A percentile compares a stretch with the other conserved stretches of the same genome.
Evolutionary conservation across 2,797 vertebrate genomes (phyloP).

Genomic region (Pyrocephalus nanus): DNA sequence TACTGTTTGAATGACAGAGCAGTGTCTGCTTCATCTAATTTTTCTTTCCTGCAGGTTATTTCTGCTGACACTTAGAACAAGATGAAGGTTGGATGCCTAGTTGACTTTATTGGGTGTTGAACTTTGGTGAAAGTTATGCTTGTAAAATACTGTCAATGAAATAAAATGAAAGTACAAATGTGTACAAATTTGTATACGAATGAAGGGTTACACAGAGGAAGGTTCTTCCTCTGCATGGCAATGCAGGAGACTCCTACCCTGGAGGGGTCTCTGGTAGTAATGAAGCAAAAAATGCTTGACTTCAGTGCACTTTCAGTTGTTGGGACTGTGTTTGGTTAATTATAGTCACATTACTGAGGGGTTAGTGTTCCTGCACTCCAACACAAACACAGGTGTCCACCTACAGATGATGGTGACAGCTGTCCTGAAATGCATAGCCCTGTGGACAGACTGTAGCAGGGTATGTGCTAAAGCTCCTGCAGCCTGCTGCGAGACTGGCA

Average conservation of each 20-base stretch:
- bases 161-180: neutral
- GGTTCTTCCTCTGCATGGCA: neutral
- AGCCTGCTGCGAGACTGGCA: neutral
- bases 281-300: neutral
- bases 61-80: neutral
- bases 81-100: neutral
- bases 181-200: neutral
- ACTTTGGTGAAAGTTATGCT: neutral
- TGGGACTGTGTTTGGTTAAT: neutral
- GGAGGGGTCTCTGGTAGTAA: neutral
- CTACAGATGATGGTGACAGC: neutral
- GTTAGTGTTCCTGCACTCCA: neutral
- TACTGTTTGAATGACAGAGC: neutral
- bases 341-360: neutral
- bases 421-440: neutral
- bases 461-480: neutral
- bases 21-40: neutral
- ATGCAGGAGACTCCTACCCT: neutral
- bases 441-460: neutral
- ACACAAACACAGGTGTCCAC: neutral
- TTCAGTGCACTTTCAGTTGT: neutral
- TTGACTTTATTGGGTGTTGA: neutral
- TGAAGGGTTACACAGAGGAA: accelerated
- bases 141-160: neutral
- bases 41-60: neutral